Conservation (phyloP, 2,888 invertebrate species). For the Phlogophora meticulosa region DNA sequence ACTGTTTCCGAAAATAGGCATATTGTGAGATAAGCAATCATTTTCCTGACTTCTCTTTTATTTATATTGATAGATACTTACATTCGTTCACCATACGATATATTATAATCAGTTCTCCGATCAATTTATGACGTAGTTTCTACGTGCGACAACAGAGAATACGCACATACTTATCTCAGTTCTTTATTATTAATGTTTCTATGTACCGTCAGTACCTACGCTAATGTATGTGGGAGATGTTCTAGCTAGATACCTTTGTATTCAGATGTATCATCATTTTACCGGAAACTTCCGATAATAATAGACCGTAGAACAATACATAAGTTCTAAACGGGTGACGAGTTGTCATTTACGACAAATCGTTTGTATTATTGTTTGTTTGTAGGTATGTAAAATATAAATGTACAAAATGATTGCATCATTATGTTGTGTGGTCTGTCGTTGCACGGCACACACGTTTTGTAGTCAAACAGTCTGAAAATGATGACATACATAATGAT, state of each 20-base stretch:
- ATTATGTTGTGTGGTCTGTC: slow-evolving; percentile 30
- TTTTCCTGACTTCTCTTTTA: slow-evolving; percentile 24
- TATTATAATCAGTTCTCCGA: slow-evolving; percentile 42
- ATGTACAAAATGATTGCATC: slow-evolving; percentile 41
- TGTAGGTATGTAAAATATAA: slow-evolving; percentile 16
- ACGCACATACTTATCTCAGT: slow-evolving; percentile 30
- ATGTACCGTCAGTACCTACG: slow-evolving; percentile 26
- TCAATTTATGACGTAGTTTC: slow-evolving; percentile 45
- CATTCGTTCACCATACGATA: slow-evolving; percentile 11
- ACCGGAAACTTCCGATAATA: slow-evolving; percentile 33
- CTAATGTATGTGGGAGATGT: slow-evolving; percentile 19
- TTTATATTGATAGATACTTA: slow-evolving; percentile 27
- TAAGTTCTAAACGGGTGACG: slow-evolving; percentile 16
- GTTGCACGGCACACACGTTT: slow-evolving; percentile 6
- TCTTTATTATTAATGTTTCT: slow-evolving; percentile 32
- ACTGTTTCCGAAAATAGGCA: slow-evolving; percentile 5
- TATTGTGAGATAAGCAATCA: slow-evolving; percentile 25
- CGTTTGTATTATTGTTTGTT: slow-evolving; percentile 33
- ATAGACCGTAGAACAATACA: slow-evolving; percentile 36
- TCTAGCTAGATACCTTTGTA: slow-evolving; percentile 34
- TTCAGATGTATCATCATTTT: slow-evolving; percentile 36
- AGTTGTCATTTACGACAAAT: slow-evolving; percentile 37
- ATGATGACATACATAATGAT: not conserved
- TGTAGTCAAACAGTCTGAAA: not conserved
- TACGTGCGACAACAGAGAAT: slow-evolving; percentile 23